These are phyloP conservation scores for Pterophyllum scalare DNA, from an alignment of 2,113 vertebrate genomes.

Conservation along the genomic window DNA sequence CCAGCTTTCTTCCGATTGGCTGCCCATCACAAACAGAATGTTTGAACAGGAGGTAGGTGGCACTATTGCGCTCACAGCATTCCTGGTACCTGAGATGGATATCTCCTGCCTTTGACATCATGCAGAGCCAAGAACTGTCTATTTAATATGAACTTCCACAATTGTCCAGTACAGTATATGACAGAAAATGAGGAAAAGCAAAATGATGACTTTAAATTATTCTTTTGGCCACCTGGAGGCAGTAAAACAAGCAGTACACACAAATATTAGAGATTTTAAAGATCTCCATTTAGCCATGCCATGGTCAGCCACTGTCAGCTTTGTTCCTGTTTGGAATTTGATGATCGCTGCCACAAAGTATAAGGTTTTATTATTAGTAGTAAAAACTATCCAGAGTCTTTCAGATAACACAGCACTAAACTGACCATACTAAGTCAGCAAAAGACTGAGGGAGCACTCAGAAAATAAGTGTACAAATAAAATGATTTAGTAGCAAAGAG, in stretches of 20 bases:
- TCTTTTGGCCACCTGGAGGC: background rate
- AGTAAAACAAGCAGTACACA: background rate
- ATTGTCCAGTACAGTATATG: background rate
- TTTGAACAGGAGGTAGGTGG: background rate
- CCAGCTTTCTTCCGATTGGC: background rate
- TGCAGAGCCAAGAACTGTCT: background rate
- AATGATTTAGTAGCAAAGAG: constrained; percentile 1
- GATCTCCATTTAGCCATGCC: background rate
- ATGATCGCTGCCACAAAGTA: background rate
- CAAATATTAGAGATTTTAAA: constrained; percentile 5
- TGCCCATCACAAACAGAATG: background rate
- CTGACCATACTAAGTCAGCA: background rate
- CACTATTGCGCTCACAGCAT: background rate
- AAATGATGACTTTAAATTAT: background rate
- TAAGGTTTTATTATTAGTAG: background rate
- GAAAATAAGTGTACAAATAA: background rate
- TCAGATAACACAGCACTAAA: background rate
- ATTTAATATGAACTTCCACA: background rate
- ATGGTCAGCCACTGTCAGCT: background rate
- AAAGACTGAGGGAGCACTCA: constrained; percentile 4
- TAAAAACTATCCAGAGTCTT: background rate
- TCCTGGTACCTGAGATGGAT: background rate
- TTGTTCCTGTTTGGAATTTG: background rate
- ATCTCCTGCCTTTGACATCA: background rate
- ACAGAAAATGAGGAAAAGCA: background rate